A percentile compares a stretch with the other conserved stretches of the same genome.
Evolutionary conservation across 2,888 invertebrate species (phyloP).

Genomic region (Eupithecia subumbrata): DNA sequence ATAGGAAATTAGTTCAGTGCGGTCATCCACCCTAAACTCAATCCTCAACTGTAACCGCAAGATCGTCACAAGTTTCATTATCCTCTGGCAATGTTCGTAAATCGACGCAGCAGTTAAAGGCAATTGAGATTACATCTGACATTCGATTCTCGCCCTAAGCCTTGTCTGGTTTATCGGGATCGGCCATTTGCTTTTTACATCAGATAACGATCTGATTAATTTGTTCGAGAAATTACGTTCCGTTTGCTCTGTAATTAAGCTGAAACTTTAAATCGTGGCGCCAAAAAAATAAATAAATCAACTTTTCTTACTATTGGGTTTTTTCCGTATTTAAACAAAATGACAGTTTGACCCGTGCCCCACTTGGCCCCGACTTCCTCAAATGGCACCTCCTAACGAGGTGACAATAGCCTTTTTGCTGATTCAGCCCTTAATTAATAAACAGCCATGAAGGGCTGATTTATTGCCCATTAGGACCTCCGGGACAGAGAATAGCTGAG

Average conservation of each 20-base stretch:
- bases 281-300: not conserved
- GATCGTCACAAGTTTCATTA: constrained; percentile 17
- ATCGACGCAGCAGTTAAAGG: constrained; percentile 17
- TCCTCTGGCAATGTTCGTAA: constrained; percentile 17
- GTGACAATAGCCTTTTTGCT: constrained; percentile 31
- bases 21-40: constrained; percentile 13
- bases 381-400: constrained; percentile 18
- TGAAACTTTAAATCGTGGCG: not conserved
- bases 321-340: not conserved
- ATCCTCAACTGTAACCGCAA: constrained; percentile 14
- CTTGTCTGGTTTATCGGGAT: constrained; percentile 13
- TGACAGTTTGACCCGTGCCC: not conserved
- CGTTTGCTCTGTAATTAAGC: not conserved
- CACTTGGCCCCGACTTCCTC: not conserved
- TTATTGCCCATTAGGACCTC: constrained; percentile 27
- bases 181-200: constrained; percentile 17
- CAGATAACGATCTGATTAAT: constrained; percentile 15
- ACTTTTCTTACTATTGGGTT: not conserved
- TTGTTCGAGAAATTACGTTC: not conserved
- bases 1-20: constrained; percentile 16
- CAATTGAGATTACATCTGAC: constrained; percentile 16
- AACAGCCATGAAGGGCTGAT: constrained; percentile 23
- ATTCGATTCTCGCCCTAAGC: constrained; percentile 19
- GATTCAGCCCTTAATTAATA: constrained; percentile 31
- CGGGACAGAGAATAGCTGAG: constrained; percentile 7